Conservation (phyloP, 2,797 vertebrate species). For the Parauchenoglanis ngamensis region DNA sequence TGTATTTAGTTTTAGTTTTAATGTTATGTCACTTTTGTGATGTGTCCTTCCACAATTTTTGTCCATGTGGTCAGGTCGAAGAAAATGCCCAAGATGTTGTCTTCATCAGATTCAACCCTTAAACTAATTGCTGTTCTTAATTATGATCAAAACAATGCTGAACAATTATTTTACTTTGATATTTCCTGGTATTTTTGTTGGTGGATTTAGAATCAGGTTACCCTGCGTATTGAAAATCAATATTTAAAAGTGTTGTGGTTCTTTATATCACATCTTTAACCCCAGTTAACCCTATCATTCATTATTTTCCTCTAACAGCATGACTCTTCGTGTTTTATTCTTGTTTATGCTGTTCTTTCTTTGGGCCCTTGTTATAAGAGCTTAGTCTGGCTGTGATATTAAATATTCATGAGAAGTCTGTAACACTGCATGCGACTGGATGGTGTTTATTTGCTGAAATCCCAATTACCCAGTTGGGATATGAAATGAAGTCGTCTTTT, state of each 20-base stretch:
- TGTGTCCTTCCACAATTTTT: background rate
- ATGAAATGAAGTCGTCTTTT: background rate
- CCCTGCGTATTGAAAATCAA: too few species aligned
- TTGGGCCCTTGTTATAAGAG: background rate
- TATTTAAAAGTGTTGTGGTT: too few species aligned
- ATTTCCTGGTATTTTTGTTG: too few species aligned
- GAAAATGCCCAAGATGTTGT: too few species aligned
- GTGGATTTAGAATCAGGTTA: background rate
- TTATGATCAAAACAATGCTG: background rate
- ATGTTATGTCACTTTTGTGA: background rate
- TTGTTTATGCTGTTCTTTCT: background rate
- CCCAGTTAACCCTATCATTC: background rate
- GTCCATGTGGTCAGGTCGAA: background rate
- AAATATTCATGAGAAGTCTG: conserved; percentile 2
- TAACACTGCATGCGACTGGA: background rate
- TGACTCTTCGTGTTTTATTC: background rate
- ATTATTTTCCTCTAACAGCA: background rate
- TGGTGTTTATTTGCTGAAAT: background rate
- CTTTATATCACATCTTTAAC: too few species aligned
- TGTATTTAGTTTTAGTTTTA: background rate
- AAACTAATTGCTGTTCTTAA: background rate
- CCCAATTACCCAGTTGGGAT: background rate
- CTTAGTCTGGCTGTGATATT: background rate
- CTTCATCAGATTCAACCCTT: background rate
- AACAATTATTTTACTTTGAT: too few species aligned